Percentiles rank a stretch among this genome's conserved stretches.
Evolutionary conservation across 2,888 invertebrate genomes (phyloP).

Genomic region (Leucophenga maculata): DNA sequence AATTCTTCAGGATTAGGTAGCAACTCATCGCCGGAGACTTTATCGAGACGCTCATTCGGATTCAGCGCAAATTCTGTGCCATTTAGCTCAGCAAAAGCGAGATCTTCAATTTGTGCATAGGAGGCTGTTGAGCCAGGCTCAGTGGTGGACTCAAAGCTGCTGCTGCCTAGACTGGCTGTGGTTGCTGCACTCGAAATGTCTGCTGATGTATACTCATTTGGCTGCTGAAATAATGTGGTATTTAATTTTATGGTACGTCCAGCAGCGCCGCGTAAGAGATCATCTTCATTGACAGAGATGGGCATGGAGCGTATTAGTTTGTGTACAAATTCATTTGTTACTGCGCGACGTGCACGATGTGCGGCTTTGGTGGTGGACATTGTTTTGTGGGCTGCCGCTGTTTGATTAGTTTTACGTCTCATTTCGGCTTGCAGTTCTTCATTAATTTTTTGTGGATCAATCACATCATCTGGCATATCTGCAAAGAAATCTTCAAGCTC

Average conservation of each 20-base stretch:
- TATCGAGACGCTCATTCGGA: slow-evolving; percentile 40
- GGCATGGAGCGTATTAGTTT: slow-evolving; percentile 66
- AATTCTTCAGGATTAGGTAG: slow-evolving; percentile 69
- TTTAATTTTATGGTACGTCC: slow-evolving; percentile 62
- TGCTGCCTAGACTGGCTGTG: slow-evolving; percentile 4
- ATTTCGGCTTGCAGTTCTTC: slow-evolving; percentile 52
- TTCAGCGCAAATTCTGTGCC: slow-evolving; percentile 55
- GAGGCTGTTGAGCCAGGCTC: slow-evolving; percentile 21
- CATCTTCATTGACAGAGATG: slow-evolving; percentile 53
- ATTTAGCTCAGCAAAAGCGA: slow-evolving; percentile 69
- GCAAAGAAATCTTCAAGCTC: slow-evolving; percentile 62
- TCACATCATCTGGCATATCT: slow-evolving; percentile 55
- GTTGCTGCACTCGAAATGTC: not conserved
- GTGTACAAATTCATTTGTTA: slow-evolving; percentile 60
- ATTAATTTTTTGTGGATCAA: slow-evolving; percentile 67
- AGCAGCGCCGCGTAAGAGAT: slow-evolving; percentile 47
- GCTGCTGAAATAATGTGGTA: slow-evolving; percentile 62
- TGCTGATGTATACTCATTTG: slow-evolving; percentile 29
- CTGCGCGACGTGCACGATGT: slow-evolving; percentile 47
- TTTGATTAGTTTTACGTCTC: not conserved
- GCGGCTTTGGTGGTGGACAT: slow-evolving; percentile 1
- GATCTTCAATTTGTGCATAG: slow-evolving; percentile 65
- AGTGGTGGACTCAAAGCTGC: slow-evolving; percentile 6
- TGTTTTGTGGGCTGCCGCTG: too few relatives aligned
- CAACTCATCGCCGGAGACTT: slow-evolving; percentile 51